Base-by-base conservation (phyloP, 2,797 vertebrate genomes). In the Anolis apletophallus region DNA sequence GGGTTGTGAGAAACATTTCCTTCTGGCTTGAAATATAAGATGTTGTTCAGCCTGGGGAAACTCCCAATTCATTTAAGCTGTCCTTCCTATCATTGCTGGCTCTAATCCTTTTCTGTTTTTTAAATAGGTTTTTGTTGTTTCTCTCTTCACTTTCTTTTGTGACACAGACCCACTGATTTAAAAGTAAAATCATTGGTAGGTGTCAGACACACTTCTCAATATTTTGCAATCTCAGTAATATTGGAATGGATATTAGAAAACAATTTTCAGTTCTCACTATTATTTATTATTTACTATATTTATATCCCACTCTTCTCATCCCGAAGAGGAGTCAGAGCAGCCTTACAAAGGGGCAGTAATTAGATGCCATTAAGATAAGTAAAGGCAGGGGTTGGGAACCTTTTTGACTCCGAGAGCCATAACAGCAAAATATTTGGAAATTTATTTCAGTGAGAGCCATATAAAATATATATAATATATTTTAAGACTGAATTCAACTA, bases 151-250 rank as follows among this genome's bases (percentile, higher is more conserved):
- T 76, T 75, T 78, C 11, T 91, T 88, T 11, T 84, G 80, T 55
- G 50, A 26, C 54, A 14, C n/a, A 55, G 55, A 1, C 50, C 23
- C 2, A 57, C 9, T 29, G 1, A 76, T 36, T 85, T 89, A 88
- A 92, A 80, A 77, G 17, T 32, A 79, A 79, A 55, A 82, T 9
- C 12, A 1, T 0, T 74, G 71, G 34, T 16, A 40, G 57, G 14
- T 76, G n/a, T 78, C 87, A 87, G 59, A 79, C 61, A 90, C n/a
- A 52, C 75, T 87, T 54, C 87, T 88, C 87, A 83, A 80, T 81
- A 5, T 84, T 64, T 71, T 89, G 34, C 50, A 85, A 80, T 67
- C 64, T 69, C 50, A 74, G 61, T 84, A 54, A 54, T 40, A 77
- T 74, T 73, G 50, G 72, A 79, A 40, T 73, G 46, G 52, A 2